Percentiles rank a stretch among this genome's conserved stretches.
Conservation (phyloP, 1,140 invertebrate genomes). For the Drosophila ironensis region DNA sequence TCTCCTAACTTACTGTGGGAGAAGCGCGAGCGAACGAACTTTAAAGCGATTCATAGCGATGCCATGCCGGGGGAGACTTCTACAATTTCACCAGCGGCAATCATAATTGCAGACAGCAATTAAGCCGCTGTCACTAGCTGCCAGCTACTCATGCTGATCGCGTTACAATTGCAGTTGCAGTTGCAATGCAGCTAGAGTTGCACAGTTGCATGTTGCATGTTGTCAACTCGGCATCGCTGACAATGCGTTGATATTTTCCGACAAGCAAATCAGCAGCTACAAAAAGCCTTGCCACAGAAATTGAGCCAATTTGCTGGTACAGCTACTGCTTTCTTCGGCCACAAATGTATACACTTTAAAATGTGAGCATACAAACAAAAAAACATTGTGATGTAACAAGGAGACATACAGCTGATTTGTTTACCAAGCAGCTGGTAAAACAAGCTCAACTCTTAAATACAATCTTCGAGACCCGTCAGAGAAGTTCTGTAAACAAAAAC, state of each 20-base stretch:
- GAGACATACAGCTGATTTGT: too few relatives aligned
- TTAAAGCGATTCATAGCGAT: too few relatives aligned
- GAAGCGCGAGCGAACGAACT: background rate
- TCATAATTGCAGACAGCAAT: conserved; percentile 79
- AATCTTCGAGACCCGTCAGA: too few relatives aligned
- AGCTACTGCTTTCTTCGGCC: too few relatives aligned
- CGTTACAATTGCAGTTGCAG: conserved; percentile 62
- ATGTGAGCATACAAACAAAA: too few relatives aligned
- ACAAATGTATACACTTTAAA: too few relatives aligned
- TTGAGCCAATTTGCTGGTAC: conserved; percentile 61
- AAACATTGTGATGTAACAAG: too few relatives aligned
- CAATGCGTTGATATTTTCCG: conserved; percentile 80
- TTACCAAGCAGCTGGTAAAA: too few relatives aligned
- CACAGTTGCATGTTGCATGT: conserved; percentile 39
- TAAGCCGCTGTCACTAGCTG: conserved; percentile 72
- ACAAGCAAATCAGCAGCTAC: conserved; percentile 68
- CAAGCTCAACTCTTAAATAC: too few relatives aligned
- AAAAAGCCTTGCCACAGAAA: conserved; percentile 53
- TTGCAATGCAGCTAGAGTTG: conserved; percentile 30
- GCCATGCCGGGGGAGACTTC: conserved; percentile 25
- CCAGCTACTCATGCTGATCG: conserved; percentile 73
- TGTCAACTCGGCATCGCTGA: conserved; percentile 66
- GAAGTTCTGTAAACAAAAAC: too few relatives aligned
- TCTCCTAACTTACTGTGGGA: background rate
- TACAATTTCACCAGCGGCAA: conserved; percentile 54